phyloP scores from a whole-genome alignment of 1,140 invertebrate genomes.

The Diprion similis region DNA sequence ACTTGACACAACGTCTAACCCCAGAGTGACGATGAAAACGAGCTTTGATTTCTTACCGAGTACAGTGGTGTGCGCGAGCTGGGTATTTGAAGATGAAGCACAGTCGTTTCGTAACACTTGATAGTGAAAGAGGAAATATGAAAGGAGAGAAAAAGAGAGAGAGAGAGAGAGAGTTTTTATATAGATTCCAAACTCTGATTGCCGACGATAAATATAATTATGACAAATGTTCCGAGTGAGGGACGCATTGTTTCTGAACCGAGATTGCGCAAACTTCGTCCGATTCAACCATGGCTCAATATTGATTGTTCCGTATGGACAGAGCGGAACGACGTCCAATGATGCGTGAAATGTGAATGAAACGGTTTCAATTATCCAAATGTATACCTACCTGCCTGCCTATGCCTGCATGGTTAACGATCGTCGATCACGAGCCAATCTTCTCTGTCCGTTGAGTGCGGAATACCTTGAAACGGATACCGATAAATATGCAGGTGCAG shows the following conservation, averaged over 20 bases:
- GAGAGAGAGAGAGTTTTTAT: background rate
- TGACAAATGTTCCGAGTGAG: background rate
- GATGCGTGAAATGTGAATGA: conserved; percentile 50
- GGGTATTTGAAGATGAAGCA: too few species aligned
- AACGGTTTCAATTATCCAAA: conserved; percentile 58
- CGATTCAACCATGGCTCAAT: background rate
- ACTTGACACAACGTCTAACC: background rate
- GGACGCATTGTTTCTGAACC: background rate
- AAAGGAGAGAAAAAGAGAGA: background rate
- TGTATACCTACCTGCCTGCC: background rate
- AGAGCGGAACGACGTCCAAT: conserved; percentile 13
- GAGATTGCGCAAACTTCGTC: background rate
- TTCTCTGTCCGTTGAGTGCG: background rate
- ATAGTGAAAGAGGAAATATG: background rate
- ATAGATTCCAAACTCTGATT: background rate
- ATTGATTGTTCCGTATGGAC: conserved; percentile 5
- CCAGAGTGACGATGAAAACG: background rate
- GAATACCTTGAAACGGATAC: background rate
- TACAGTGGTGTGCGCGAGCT: too few species aligned
- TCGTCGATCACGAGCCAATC: background rate
- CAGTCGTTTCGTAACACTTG: too few species aligned
- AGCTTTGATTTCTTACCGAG: background rate
- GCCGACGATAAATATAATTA: conserved; percentile 2
- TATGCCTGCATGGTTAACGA: background rate
- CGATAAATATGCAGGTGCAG: background rate